Percentiles rank a stretch among this genome's conserved stretches.
These are phyloP conservation scores for Ciconia stormi DNA, from an alignment of 2,113 vertebrate genomes.

Conservation along the genomic window DNA sequence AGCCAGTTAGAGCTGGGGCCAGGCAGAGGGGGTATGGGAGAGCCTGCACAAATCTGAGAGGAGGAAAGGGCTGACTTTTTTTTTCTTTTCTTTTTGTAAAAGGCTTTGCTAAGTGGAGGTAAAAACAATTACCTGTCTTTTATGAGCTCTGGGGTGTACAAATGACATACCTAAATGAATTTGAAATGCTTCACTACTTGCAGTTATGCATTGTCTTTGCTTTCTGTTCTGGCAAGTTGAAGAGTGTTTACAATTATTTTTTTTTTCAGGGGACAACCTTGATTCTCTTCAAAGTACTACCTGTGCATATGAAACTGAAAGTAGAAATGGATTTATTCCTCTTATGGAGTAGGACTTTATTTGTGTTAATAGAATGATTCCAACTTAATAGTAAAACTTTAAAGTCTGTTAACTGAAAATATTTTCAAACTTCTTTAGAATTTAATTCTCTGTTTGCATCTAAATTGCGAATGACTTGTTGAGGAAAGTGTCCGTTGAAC, in stretches of 20 bases:
- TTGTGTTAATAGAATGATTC: not conserved
- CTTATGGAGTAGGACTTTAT: not conserved
- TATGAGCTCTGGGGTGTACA: not conserved
- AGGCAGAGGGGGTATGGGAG: not conserved
- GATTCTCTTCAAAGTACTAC: not conserved
- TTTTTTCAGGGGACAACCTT: not conserved
- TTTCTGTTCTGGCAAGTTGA: not conserved
- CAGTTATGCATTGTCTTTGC: not conserved
- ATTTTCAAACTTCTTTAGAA: not conserved
- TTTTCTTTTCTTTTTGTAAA: not conserved
- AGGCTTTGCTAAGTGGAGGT: not conserved
- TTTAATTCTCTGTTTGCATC: not conserved
- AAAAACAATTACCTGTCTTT: not conserved
- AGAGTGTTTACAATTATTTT: not conserved
- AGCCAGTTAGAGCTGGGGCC: not conserved
- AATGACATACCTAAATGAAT: not conserved
- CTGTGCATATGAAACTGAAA: not conserved
- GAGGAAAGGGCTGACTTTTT: not conserved
- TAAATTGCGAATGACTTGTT: not conserved
- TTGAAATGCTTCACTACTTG: not conserved
- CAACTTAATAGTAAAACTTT: not conserved
- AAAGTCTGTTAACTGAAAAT: not conserved
- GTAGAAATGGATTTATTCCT: not conserved
- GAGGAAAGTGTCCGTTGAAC: not conserved
- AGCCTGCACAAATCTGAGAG: not conserved